phyloP scores from a whole-genome alignment of 35 echinoderm and acorn worm species.

The Holothuria glaberrima region DNA sequence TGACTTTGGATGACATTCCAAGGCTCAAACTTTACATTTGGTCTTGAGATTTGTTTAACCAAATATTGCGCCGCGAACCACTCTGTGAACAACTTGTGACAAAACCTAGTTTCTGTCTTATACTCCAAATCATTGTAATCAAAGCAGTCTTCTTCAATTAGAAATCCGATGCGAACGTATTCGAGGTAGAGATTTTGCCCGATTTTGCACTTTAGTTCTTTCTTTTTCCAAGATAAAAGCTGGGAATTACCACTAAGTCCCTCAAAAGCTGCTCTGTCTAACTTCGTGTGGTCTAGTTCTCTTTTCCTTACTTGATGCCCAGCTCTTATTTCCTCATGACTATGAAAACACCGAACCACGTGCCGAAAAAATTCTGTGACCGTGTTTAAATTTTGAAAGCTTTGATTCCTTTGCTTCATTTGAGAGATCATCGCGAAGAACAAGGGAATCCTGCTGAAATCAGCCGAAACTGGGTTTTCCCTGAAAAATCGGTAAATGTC shows the following conservation, averaged over 20 bases:
- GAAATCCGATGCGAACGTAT: not conserved
- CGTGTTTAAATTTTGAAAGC: too few relatives aligned
- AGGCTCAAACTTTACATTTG: too few relatives aligned
- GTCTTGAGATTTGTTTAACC: not conserved
- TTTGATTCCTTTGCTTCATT: too few relatives aligned
- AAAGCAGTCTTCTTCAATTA: not conserved
- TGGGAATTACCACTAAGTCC: not conserved
- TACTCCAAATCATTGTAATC: not conserved
- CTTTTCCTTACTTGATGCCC: too few relatives aligned
- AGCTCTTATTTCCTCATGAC: too few relatives aligned
- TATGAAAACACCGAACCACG: too few relatives aligned
- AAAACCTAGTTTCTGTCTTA: not conserved
- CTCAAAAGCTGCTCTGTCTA: not conserved
- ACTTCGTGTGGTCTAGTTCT: not conserved
- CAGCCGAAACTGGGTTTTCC: not conserved
- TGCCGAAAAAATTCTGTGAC: too few relatives aligned
- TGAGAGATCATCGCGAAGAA: too few relatives aligned
- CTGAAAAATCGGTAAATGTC: not conserved
- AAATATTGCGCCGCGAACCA: not conserved
- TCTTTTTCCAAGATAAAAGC: not conserved
- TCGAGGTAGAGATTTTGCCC: not conserved
- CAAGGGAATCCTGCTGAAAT: not conserved
- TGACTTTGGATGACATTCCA: too few relatives aligned
- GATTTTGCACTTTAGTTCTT: not conserved
- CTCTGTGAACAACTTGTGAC: not conserved